Base-by-base conservation (phyloP, 2,113 vertebrate species). In the Mormyrus lacerda region DNA sequence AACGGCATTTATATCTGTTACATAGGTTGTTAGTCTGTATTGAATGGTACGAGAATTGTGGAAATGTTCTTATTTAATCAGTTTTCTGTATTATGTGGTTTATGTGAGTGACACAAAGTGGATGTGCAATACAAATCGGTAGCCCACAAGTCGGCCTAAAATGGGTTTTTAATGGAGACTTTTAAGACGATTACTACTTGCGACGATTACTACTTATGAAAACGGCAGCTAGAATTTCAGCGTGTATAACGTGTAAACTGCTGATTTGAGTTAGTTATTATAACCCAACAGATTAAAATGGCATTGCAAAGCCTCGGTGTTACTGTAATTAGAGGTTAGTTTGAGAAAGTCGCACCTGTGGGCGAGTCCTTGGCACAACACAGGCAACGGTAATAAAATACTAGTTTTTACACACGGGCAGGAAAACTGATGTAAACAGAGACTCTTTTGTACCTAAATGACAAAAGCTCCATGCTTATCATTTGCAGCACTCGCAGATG, bases 321-420 rank as follows among this genome's bases (percentile, higher is more conserved):
- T 10, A 79, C n/a, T 42, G 13, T 79, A 19, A 39, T 79, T 39
- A 79, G 73, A 42, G 35, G 13, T 42, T 19, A 79, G 13, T 79
- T 79, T 79, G 73, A 79, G 73, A 79, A 79, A 79, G 35, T 79
- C 73, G 73, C 73, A 79, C 35, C 73, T 79, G 73, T 79, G 73
- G 35, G 17, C 6, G 5, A 79, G 15, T 79, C 35, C 73, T 35
- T 1, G 65, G n/a, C 65, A 73, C 65, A 35, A 73, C 65, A 73
- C 73, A 19, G 15, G 35, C 73, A 79, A 79, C 73, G n/a, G 15
- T 79, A 79, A 42, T 19, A 19, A 42, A 42, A 79, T 79, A 17
- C 73, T 4, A 79, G 35, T 79, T 79, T 79, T 79, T 19, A 79
- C 35, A 79, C 15, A 42, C 17, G 4, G 13, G 17, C 17, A 19